These are phyloP conservation scores for human (Homo sapiens) DNA, from an alignment of 2,113 vertebrate species.

Conservation along the genomic window DNA sequence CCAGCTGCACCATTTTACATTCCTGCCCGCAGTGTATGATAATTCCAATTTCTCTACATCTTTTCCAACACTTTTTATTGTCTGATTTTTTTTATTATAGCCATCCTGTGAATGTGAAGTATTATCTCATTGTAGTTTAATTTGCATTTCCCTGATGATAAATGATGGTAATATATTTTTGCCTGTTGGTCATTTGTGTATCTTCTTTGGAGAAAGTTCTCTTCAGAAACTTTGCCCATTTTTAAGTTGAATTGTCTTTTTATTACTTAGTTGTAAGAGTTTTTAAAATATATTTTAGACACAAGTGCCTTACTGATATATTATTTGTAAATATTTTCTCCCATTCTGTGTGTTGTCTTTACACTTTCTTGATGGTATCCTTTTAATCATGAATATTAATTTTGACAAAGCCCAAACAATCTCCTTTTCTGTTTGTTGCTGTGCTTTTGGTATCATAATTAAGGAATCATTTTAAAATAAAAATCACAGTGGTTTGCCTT, in stretches of 20 bases:
- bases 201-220: background rate
- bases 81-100: background rate
- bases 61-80: background rate
- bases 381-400: background rate
- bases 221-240: background rate
- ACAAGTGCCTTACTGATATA: background rate
- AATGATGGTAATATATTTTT: background rate
- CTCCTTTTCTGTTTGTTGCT: background rate
- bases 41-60: background rate
- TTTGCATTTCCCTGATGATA: background rate
- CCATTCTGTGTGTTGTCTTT: background rate
- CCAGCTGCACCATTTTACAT: background rate
- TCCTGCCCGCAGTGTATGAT: background rate
- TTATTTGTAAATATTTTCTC: background rate
- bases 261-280: background rate
- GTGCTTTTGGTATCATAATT: background rate
- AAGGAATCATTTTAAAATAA: background rate
- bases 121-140: background rate
- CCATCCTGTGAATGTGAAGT: background rate
- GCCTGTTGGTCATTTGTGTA: background rate
- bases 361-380: background rate
- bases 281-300: background rate
- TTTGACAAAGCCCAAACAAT: background rate
- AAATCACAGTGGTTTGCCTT: background rate
- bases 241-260: background rate